A percentile compares a stretch with the other conserved stretches of the same genome.
These are phyloP conservation scores for Epizoanthus rinbou DNA, from an alignment of 92 coral and sea anemone species.

Conservation along the genomic window DNA sequence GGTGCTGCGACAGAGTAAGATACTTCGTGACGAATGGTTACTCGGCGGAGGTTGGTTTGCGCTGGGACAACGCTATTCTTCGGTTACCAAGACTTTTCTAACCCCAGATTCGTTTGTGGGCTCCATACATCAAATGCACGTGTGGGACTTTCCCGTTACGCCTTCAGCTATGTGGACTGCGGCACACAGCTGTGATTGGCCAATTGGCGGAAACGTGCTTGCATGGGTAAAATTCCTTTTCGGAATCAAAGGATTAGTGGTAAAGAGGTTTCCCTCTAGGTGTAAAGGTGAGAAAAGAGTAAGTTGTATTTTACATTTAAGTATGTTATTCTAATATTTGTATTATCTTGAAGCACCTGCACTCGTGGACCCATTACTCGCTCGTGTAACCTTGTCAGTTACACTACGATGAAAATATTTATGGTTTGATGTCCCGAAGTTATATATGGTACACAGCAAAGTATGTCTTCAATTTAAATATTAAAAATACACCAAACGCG, in stretches of 20 bases:
- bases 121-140: conserved; percentile 53
- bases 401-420: too few species aligned
- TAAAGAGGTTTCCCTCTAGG: conserved; percentile 49
- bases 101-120: conserved; percentile 52
- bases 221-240: conserved; percentile 57
- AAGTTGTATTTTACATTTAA: background rate
- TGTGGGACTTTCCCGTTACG: conserved; percentile 56
- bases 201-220: conserved; percentile 54
- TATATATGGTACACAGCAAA: too few species aligned
- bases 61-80: conserved; percentile 54
- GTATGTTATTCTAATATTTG: too few species aligned
- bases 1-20: background rate
- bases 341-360: too few species aligned
- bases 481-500: too few species aligned
- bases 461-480: too few species aligned
- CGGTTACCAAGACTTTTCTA: background rate
- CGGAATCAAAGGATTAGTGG: conserved; percentile 47
- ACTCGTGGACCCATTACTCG: too few species aligned
- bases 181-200: conserved; percentile 69
- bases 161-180: conserved; percentile 65
- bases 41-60: conserved; percentile 62
- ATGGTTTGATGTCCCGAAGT: too few species aligned
- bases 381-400: too few species aligned
- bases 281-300: conserved; percentile 53
- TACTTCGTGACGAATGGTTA: background rate